These are phyloP conservation scores for Clistopyga incitator DNA, from an alignment of 2,888 invertebrate species.

Conservation along the genomic window DNA sequence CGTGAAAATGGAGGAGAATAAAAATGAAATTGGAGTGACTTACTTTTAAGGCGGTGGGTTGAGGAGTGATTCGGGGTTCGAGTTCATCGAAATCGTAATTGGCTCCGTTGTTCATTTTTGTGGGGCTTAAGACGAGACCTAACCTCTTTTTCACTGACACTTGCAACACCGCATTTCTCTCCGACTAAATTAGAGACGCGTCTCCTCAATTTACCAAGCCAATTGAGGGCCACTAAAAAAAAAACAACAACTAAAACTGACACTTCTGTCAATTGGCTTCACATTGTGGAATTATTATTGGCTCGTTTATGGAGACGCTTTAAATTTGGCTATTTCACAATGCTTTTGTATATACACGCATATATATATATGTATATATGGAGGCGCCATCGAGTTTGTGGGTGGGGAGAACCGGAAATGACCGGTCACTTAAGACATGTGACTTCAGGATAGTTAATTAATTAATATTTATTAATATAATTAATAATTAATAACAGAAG, in stretches of 20 bases:
- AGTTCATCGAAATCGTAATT: constrained; percentile 74
- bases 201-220: neutral
- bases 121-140: neutral
- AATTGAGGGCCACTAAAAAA: neutral
- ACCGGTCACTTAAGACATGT: neutral
- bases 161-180: constrained; percentile 4
- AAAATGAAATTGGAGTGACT: neutral
- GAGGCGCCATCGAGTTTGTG: neutral
- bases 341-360: neutral
- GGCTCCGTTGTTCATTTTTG: constrained; percentile 70
- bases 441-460: no score
- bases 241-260: neutral
- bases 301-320: neutral
- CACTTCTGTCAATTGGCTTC: neutral
- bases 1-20: no score
- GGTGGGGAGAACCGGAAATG: neutral
- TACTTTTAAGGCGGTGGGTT: constrained; percentile 66
- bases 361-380: neutral
- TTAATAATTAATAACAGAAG: no score
- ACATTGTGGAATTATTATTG: neutral
- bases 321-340: neutral
- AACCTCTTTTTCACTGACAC: constrained; percentile 26
- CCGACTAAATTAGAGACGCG: neutral
- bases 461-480: no score
- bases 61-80: constrained; percentile 77